A percentile compares a stretch with the other conserved stretches of the same genome.
Evolutionary conservation across 2,888 invertebrate genomes (phyloP).

Genomic region (Philopedon plagiatum): DNA sequence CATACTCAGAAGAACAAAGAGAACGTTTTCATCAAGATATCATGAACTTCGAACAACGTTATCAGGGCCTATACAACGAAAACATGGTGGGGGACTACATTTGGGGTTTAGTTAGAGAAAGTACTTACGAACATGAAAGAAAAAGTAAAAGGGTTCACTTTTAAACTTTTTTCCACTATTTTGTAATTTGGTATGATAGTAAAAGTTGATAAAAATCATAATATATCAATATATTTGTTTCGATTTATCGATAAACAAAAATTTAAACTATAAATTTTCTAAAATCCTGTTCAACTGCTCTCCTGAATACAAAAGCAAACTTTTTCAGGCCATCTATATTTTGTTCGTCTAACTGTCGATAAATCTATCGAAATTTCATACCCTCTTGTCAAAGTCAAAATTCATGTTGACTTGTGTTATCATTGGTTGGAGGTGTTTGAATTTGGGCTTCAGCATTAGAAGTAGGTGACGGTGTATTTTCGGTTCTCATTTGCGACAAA

Average conservation of each 20-base stretch:
- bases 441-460: too few relatives aligned
- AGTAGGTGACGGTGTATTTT: too few relatives aligned
- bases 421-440: too few relatives aligned
- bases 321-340: conserved; percentile 14
- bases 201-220: conserved; percentile 4
- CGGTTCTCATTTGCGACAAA: too few relatives aligned
- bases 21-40: conserved; percentile 60
- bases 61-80: conserved; percentile 56
- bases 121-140: conserved; percentile 24
- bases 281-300: background rate
- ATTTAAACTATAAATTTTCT: conserved; percentile 23
- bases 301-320: conserved; percentile 36
- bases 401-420: conserved; percentile 24
- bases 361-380: background rate
- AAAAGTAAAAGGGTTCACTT: conserved; percentile 31
- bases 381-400: conserved; percentile 17
- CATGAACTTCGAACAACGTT: conserved; percentile 55
- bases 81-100: too few relatives aligned
- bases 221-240: conserved; percentile 28
- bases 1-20: conserved; percentile 59
- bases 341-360: conserved; percentile 12
- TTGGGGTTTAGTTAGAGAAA: conserved; percentile 32
- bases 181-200: conserved; percentile 26
- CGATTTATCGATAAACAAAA: conserved; percentile 9
- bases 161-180: too few relatives aligned